Conservation (phyloP, 2,113 vertebrate genomes). For the Oxygymnocypris stewartii region DNA sequence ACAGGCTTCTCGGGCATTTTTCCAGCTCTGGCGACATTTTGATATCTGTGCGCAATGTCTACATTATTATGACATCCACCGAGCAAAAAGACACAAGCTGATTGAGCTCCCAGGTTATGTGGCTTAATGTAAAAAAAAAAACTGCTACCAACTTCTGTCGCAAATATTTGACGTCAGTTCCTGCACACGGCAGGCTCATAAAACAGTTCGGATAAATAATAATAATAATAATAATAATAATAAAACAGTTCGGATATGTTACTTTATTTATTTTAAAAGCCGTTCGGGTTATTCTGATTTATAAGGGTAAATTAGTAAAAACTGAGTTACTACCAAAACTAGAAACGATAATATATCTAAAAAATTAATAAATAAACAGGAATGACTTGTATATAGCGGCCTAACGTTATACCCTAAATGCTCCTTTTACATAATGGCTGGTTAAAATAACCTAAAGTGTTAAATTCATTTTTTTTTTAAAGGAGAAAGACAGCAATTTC, state of each 20-base stretch:
- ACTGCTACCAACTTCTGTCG: not conserved
- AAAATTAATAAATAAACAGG: not conserved
- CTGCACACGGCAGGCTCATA: not conserved
- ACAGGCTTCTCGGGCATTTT: conserved; percentile 71
- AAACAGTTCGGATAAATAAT: not conserved
- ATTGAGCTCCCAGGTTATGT: no score
- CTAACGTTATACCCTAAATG: not conserved
- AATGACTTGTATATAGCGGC: not conserved
- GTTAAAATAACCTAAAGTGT: not conserved
- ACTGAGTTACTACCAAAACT: not conserved
- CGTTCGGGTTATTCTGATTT: not conserved
- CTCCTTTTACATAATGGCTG: not conserved
- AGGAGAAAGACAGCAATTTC: no score
- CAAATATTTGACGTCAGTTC: conserved; percentile 31
- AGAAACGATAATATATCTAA: not conserved
- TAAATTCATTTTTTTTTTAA: no score
- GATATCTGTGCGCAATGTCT: not conserved
- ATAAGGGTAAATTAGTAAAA: not conserved
- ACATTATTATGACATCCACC: not conserved
- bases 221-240: no score
- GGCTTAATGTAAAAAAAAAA: not conserved
- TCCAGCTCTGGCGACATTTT: conserved; percentile 60
- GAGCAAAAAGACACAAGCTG: not conserved
- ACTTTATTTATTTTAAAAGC: not conserved
- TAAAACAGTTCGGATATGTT: not conserved